phyloP scores from a whole-genome alignment of 2,113 vertebrate genomes.

The Melanerpes aurifrons region DNA sequence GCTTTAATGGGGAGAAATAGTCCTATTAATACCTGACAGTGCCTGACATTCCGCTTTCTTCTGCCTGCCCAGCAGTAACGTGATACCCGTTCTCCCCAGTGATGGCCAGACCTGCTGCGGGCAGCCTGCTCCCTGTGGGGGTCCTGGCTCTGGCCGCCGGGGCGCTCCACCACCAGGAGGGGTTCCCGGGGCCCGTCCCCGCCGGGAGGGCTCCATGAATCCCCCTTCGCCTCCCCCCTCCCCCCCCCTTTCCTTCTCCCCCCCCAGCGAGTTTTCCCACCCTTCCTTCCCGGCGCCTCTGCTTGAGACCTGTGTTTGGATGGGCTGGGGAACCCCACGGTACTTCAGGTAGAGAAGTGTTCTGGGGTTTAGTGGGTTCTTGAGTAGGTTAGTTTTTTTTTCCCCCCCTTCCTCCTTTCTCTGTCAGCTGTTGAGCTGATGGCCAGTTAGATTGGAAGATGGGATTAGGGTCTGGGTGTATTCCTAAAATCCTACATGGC shows the following conservation, averaged over 20 bases:
- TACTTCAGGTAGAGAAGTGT: background rate
- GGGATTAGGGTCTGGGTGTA: background rate
- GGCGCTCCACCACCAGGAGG: too few relatives aligned
- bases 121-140: background rate
- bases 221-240: background rate
- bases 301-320: background rate
- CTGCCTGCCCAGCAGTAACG: conserved; percentile 41
- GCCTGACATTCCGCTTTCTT: conserved; percentile 43
- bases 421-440: rapidly evolving
- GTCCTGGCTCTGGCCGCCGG: too few relatives aligned
- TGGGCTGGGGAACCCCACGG: rapidly evolving
- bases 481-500: background rate
- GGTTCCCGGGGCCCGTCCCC: background rate
- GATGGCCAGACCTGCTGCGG: background rate
- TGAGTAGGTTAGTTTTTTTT: too few relatives aligned
- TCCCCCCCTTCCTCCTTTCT: background rate
- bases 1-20: conserved; percentile 63
- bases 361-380: background rate
- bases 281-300: background rate
- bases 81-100: background rate
- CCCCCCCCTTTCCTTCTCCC: too few relatives aligned
- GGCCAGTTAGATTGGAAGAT: background rate
- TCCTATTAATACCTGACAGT: conserved; percentile 57
- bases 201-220: background rate
- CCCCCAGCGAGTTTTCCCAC: background rate